Base-by-base conservation (phyloP, 2,888 invertebrate species). In the Diarsia mendica region DNA sequence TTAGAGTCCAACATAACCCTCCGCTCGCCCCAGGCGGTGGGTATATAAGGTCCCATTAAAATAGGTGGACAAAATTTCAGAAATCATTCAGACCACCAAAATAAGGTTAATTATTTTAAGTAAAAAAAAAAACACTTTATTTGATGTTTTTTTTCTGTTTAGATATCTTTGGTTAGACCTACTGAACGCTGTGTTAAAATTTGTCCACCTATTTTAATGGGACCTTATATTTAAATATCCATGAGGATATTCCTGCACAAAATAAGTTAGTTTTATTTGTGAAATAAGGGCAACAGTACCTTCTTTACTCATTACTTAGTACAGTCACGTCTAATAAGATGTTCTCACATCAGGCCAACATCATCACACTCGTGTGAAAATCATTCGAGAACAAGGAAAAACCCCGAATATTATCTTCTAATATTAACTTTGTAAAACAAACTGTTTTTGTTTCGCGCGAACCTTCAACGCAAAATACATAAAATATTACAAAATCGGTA, bases 291-390 rank as follows among this genome's bases (percentile, higher is more conserved):
- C 20, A 53, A 39, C 74, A 48, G n/a, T 64, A 28, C 48, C 23
- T 49, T 39, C 23, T 23, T 55, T 39, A 28, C 28, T 28, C 28
- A 73, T 74, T 64, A 39, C 33, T n/a, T 18, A 64, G n/a, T 64
- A 48, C 18, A 64, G 48, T 75, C 75, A 75, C 55, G 74, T 64
- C 11, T 53, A 75, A 75, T 48, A 48, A 48, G 23, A 75, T 65
- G 55, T 74, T 74, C 58, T 49, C 65, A 65, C 28, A 39, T 39
- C 48, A 55, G 39, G 28, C 64, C 39, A 28, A 58, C 55, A 20
- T 75, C n/a, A 73, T 28, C 33, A 15, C 39, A 46, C n/a, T 44
- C 33, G 23, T 53, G 15, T 33, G 9, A 33, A 53, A 74, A 74
- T 39, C 48, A 55, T 64, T 13, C 3, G 11, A 39, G 33, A 48